A percentile compares a stretch with the other conserved stretches of the same genome.
Evolutionary conservation across 2,113 vertebrate species (phyloP).

Genomic region (Nymphicus hollandicus): DNA sequence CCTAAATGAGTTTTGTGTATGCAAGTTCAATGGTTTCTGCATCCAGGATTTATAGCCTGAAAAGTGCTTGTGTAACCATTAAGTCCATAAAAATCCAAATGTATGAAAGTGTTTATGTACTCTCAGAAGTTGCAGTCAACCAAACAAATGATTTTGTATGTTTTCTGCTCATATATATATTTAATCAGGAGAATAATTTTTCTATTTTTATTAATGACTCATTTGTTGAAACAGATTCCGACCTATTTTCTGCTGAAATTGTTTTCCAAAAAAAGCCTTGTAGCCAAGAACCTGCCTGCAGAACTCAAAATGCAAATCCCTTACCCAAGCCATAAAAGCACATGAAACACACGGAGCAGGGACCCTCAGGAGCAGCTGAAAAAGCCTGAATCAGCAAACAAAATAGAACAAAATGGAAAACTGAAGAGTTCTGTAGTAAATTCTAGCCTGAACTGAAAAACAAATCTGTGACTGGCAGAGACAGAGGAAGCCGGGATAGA

Average conservation of each 20-base stretch:
- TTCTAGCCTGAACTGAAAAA: background rate
- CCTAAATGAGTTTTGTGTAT: background rate
- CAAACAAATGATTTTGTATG: background rate
- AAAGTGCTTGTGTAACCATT: background rate
- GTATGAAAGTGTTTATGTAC: background rate
- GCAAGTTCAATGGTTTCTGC: background rate
- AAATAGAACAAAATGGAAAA: background rate
- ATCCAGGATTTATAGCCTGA: background rate
- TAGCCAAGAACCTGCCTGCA: background rate
- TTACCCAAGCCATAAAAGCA: background rate
- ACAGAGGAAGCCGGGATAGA: background rate
- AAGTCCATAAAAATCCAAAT: background rate
- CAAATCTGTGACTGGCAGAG: background rate
- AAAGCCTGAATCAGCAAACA: background rate
- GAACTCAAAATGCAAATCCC: background rate
- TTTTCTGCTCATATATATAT: background rate
- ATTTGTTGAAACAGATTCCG: background rate
- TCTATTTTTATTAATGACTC: background rate
- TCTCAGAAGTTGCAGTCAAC: background rate
- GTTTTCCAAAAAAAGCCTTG: background rate
- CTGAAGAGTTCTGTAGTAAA: background rate
- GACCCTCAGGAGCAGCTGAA: background rate
- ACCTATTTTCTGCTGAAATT: background rate
- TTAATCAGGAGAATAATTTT: background rate
- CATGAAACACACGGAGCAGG: fast-evolving